Percentiles rank a stretch among this genome's conserved stretches.
phyloP scores from a whole-genome alignment of 2,113 vertebrate species.

The Balaenoptera acutorostrata region DNA sequence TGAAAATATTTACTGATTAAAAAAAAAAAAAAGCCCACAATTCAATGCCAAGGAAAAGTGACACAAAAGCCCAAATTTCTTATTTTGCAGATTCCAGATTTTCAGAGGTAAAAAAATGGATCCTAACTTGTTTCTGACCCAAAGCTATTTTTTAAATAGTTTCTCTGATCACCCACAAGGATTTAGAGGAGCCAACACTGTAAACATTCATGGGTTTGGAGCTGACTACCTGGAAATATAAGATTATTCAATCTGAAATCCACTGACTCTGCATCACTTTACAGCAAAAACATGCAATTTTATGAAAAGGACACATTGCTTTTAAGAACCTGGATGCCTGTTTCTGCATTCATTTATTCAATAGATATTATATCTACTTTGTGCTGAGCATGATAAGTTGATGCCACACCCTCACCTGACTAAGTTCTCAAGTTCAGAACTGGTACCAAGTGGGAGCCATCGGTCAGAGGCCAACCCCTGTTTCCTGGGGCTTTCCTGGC shows the following conservation, averaged over 20 bases:
- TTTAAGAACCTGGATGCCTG: background rate
- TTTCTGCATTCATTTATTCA: background rate
- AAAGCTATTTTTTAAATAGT: background rate
- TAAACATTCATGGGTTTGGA: background rate
- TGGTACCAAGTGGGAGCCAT: too few relatives aligned
- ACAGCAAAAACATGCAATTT: background rate
- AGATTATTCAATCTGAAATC: background rate
- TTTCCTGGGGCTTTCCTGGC: background rate
- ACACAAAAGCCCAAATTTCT: background rate
- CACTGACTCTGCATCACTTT: background rate
- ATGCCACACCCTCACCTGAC: background rate
- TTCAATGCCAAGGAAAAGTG: background rate
- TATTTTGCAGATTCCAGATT: background rate
- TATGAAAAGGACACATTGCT: background rate
- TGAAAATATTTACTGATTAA: background rate
- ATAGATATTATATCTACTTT: background rate
- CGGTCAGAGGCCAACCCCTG: background rate
- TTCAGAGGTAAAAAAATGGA: background rate
- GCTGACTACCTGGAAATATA: background rate
- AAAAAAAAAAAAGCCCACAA: background rate
- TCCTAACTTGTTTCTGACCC: background rate
- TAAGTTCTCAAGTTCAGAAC: background rate
- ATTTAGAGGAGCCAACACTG: background rate
- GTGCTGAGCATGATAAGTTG: background rate
- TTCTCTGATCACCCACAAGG: background rate